phyloP scores from a whole-genome alignment of 2,888 invertebrate genomes.

The Anthophora plumipes region DNA sequence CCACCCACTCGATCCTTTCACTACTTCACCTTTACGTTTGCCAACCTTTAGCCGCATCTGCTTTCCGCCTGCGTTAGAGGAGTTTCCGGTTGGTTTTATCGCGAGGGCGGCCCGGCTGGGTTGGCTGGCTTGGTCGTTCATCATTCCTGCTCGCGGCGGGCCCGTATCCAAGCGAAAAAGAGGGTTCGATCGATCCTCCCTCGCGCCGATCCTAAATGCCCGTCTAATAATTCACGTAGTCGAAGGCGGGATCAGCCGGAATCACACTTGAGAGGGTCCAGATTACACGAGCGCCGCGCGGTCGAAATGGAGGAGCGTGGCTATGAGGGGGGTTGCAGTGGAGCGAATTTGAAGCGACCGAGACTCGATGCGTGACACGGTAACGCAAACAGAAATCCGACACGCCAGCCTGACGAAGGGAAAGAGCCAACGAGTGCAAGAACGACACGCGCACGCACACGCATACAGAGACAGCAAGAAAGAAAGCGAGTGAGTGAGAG shows the following conservation, averaged over 20 bases:
- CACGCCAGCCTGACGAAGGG: slow-evolving; percentile 75
- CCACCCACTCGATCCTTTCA: background rate
- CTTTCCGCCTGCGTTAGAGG: background rate
- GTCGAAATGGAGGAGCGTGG: slow-evolving; percentile 61
- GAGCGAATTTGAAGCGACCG: slow-evolving; percentile 79
- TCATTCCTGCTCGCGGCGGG: slow-evolving; percentile 32
- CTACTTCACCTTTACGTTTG: background rate
- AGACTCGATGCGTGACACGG: slow-evolving; percentile 81
- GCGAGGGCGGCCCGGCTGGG: background rate
- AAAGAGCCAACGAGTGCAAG: too few relatives aligned
- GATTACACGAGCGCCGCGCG: slow-evolving; percentile 64
- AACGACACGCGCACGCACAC: too few relatives aligned
- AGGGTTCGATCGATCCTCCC: slow-evolving; percentile 49
- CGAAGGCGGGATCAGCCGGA: slow-evolving; percentile 67
- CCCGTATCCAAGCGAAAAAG: slow-evolving; percentile 31
- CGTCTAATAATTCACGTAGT: slow-evolving; percentile 61
- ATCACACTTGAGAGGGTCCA: slow-evolving; percentile 71
- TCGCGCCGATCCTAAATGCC: slow-evolving; percentile 58
- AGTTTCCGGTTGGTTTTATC: slow-evolving; percentile 21
- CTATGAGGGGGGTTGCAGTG: slow-evolving; percentile 47
- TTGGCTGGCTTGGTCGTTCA: too few relatives aligned
- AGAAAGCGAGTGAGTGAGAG: slow-evolving; percentile 84
- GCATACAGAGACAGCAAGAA: too few relatives aligned
- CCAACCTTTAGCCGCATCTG: background rate
- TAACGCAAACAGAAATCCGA: slow-evolving; percentile 83